Evolutionary conservation across 2,888 invertebrate genomes (phyloP).

Genomic region (Melieria crassipennis): DNA sequence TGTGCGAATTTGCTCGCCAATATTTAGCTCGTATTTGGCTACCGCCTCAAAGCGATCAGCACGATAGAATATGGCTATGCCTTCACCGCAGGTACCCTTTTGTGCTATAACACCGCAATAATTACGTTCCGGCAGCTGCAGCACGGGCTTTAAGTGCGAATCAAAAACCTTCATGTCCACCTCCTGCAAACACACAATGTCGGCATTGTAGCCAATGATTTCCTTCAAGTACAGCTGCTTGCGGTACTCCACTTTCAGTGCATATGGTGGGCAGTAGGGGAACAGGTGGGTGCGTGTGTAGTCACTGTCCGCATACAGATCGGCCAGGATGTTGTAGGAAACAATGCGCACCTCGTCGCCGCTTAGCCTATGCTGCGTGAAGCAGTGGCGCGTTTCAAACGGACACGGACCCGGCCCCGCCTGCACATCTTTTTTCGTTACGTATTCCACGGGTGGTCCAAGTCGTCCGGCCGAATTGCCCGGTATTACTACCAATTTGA

Average conservation of each 20-base stretch:
- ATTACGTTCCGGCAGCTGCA: constrained; percentile 67
- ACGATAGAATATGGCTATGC: constrained; percentile 82
- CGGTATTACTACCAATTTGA: constrained; percentile 71
- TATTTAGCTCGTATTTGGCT: constrained; percentile 68
- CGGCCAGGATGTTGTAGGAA: constrained; percentile 91
- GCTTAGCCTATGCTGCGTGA: constrained; percentile 71
- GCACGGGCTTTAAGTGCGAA: constrained; percentile 72
- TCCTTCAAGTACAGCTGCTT: constrained; percentile 88
- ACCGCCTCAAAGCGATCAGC: constrained; percentile 73
- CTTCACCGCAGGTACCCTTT: constrained; percentile 83
- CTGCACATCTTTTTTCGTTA: constrained; percentile 72
- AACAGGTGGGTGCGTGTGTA: constrained; percentile 77
- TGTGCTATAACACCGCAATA: constrained; percentile 73
- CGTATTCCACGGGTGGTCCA: constrained; percentile 73
- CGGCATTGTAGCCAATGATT: constrained; percentile 83
- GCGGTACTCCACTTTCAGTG: constrained; percentile 84
- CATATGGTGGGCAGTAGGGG: constrained; percentile 86
- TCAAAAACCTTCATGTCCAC: constrained; percentile 84
- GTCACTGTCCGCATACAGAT: constrained; percentile 89
- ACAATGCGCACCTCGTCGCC: constrained; percentile 73
- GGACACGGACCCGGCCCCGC: constrained; percentile 83
- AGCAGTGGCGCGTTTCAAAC: constrained; percentile 81
- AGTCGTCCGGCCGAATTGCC: constrained; percentile 65
- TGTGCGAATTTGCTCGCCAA: constrained; percentile 71
- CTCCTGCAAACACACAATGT: constrained; percentile 92